Percentiles rank a stretch among this genome's conserved stretches.
phyloP scores from a whole-genome alignment of 2,888 invertebrate genomes.

The Macrosoma leucophasiata region DNA sequence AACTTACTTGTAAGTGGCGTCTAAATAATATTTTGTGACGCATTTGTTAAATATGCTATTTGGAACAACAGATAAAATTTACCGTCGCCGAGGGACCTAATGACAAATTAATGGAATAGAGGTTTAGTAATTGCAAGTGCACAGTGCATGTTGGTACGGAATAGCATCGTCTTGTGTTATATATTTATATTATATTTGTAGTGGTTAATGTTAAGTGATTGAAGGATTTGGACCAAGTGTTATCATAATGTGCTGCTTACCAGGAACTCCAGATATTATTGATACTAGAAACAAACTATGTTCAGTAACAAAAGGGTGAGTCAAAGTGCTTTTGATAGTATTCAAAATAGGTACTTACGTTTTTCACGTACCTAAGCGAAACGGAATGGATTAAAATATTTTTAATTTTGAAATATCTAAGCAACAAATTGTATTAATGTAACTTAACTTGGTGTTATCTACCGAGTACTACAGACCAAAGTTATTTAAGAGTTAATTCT shows the following conservation, averaged over 20 bases:
- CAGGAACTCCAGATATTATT: constrained; percentile 30
- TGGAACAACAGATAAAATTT: constrained; percentile 48
- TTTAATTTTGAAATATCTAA: neutral
- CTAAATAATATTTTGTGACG: too few species aligned
- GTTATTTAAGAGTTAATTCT: too few species aligned
- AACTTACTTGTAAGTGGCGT: too few species aligned
- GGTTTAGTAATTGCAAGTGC: constrained; percentile 37
- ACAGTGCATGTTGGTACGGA: constrained; percentile 33
- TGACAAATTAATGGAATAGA: constrained; percentile 57
- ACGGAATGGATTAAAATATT: too few species aligned
- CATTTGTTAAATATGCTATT: constrained; percentile 49
- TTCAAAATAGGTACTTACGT: too few species aligned
- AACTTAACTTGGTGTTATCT: neutral
- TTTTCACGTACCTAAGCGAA: too few species aligned
- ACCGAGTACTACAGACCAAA: neutral
- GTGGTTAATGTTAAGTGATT: constrained; percentile 15
- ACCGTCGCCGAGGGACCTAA: constrained; percentile 37
- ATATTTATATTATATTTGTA: constrained; percentile 4
- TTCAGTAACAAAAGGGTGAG: constrained; percentile 46
- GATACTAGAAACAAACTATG: constrained; percentile 34
- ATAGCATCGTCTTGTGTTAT: constrained; percentile 34
- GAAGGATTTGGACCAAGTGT: constrained; percentile 7
- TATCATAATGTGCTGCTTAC: constrained; percentile 25
- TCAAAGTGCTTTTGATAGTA: too few species aligned
- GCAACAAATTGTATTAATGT: neutral